phyloP scores from a whole-genome alignment of 2,797 vertebrate species.

The Serranus cabrilla region DNA sequence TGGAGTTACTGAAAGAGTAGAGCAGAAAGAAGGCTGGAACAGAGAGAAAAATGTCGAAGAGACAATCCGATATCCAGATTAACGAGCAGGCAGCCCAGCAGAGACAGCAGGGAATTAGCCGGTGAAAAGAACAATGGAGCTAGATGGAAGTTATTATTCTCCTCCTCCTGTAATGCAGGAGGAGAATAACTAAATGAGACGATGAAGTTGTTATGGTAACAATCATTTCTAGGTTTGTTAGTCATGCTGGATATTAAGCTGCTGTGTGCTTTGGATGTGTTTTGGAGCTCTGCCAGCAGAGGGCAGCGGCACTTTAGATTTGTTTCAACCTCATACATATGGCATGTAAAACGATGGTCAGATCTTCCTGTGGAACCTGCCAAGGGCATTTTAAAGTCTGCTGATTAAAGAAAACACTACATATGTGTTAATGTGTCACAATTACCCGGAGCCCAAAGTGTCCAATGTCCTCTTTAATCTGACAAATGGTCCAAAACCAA shows the following conservation, averaged over 20 bases:
- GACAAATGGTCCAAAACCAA: background rate
- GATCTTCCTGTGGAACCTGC: background rate
- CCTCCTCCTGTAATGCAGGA: background rate
- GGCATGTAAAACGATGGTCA: background rate
- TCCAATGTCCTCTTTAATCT: background rate
- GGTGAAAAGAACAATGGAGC: conserved; percentile 21
- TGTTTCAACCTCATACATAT: background rate
- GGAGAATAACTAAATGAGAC: conserved; percentile 1
- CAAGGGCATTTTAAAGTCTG: background rate
- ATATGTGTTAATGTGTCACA: background rate
- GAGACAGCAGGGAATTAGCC: conserved; percentile 25
- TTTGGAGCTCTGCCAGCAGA: conserved; percentile 49
- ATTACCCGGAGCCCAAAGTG: background rate
- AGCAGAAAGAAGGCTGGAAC: background rate
- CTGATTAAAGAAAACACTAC: background rate
- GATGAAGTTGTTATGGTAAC: conserved; percentile 9
- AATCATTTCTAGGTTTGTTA: conserved; percentile 14
- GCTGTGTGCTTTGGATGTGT: background rate
- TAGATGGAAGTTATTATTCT: background rate
- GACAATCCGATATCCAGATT: conserved; percentile 28
- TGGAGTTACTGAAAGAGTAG: background rate
- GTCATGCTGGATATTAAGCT: background rate
- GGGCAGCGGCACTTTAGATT: conserved; percentile 26
- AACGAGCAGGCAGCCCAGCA: conserved; percentile 22
- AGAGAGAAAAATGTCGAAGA: background rate